phyloP scores from a whole-genome alignment of 2,888 invertebrate species.

The Amorpha juglandis region DNA sequence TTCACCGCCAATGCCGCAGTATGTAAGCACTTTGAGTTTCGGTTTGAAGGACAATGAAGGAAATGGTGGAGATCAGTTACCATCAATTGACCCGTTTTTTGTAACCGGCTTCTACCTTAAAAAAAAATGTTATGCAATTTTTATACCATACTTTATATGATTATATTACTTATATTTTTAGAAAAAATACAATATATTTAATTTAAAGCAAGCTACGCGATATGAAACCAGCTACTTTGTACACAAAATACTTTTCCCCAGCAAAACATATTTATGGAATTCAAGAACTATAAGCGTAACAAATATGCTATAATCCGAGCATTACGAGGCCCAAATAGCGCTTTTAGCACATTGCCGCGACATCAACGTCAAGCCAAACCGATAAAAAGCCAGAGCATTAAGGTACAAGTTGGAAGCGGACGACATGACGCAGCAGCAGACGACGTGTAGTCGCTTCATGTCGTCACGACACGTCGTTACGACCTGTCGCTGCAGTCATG shows the following conservation, averaged over 20 bases:
- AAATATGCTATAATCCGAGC: constrained; percentile 8
- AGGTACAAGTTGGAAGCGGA: too few relatives aligned
- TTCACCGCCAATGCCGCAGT: too few relatives aligned
- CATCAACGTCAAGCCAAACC: constrained; percentile 14
- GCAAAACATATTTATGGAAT: constrained; percentile 4
- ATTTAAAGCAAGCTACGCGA: background rate
- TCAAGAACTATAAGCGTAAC: constrained; percentile 7
- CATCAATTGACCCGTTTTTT: too few relatives aligned
- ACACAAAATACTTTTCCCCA: background rate
- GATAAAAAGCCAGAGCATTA: constrained; percentile 13
- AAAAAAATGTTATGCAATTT: too few relatives aligned
- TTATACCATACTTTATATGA: background rate
- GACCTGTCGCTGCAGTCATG: too few relatives aligned
- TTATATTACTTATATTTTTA: background rate
- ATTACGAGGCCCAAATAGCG: constrained; percentile 1
- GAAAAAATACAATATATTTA: background rate
- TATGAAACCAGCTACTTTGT: background rate
- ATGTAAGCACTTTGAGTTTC: too few relatives aligned
- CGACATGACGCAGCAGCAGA: too few relatives aligned
- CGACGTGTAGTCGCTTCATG: too few relatives aligned
- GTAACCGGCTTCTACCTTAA: too few relatives aligned
- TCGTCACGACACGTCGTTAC: too few relatives aligned
- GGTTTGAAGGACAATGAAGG: too few relatives aligned
- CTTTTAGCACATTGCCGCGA: constrained; percentile 6
- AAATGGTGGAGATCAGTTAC: too few relatives aligned